Base-by-base conservation (phyloP, 2,888 invertebrate genomes). In the Drosophila paucipuncta region DNA sequence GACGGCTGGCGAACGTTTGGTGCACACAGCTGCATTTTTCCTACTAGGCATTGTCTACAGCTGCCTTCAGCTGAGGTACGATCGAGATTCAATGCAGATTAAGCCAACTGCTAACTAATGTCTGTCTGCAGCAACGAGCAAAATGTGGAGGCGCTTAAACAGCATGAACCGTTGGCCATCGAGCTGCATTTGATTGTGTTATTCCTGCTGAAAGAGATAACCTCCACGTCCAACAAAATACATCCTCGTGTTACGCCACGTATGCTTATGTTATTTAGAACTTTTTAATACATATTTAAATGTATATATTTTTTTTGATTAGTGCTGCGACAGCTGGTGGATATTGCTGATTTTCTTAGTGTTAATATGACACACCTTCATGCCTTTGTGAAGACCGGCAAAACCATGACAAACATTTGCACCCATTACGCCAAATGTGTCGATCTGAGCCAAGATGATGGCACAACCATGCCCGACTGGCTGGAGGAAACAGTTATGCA, bases 311-410 rank as follows among this genome's bases (percentile, higher is more conserved):
- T 47, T 47, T 55, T 13, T 25, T 9, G 11, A 0, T 1, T 18
- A 91, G 91, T 91, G 30, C 57, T 91, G 2, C 64, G 69, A 6
- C 74, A 73, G 31, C 43, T 91, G 33, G 77, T 70, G 13, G 68
- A 64, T 9, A 76, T 90, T n/a, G 68, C 82, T 0, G 80, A 83
- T 22, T 70, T 66, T 11, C 49, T 83, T 0, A 41, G 73, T 16
- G 9, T 18, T 10, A 55, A 59, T 18, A 7, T 64, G 33, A n/a
- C 33, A 35, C 22, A 87, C 57, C 53, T 86, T 22, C 66, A 78
- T 35, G 55, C 68, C 2, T 67, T 79, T 43, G 55, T 90, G 1
- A 80, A 84, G 53, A 89, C 90, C 5, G 86, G 90, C 78, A 82
- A 89, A 55, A 69, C 78, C 2, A 64, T 91, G 55, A 73, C 78